A percentile compares a stretch with the other conserved stretches of the same genome.
These are phyloP conservation scores for Florisuga fusca DNA, from an alignment of 2,797 vertebrate species.

Conservation along the genomic window DNA sequence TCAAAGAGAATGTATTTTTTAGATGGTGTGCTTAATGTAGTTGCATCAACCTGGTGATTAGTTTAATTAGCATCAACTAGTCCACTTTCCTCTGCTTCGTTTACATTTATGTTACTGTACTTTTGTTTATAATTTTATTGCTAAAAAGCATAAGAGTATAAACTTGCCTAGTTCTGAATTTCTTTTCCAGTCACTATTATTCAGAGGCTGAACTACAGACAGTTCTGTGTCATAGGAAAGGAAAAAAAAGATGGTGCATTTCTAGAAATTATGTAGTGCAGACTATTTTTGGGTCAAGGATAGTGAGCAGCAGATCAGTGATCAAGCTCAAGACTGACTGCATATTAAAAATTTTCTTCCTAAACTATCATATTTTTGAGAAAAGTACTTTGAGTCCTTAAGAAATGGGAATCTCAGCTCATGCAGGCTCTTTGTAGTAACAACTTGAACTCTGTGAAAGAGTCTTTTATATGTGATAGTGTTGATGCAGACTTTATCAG, in stretches of 20 bases:
- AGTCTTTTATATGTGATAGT: neutral
- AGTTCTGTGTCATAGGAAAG: neutral
- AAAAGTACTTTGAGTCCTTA: neutral
- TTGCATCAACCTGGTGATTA: neutral
- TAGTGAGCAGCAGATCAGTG: neutral
- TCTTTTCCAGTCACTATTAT: neutral
- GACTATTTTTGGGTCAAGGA: neutral
- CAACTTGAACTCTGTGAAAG: neutral
- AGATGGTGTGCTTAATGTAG: neutral
- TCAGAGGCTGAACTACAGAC: neutral
- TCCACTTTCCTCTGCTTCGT: neutral
- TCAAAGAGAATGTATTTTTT: neutral
- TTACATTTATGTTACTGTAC: neutral
- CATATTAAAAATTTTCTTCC: neutral
- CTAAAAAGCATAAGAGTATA: neutral
- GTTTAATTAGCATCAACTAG: neutral
- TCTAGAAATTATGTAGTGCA: neutral
- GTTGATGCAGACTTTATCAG: neutral
- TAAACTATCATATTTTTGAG: neutral
- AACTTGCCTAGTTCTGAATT: rapidly evolving
- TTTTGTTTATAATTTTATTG: neutral
- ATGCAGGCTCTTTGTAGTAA: neutral
- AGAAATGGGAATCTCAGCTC: neutral
- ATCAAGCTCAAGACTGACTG: neutral
- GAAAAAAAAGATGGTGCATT: neutral